Base-by-base conservation (phyloP, 2,888 invertebrate genomes). In the Leptogaster cylindrica region DNA sequence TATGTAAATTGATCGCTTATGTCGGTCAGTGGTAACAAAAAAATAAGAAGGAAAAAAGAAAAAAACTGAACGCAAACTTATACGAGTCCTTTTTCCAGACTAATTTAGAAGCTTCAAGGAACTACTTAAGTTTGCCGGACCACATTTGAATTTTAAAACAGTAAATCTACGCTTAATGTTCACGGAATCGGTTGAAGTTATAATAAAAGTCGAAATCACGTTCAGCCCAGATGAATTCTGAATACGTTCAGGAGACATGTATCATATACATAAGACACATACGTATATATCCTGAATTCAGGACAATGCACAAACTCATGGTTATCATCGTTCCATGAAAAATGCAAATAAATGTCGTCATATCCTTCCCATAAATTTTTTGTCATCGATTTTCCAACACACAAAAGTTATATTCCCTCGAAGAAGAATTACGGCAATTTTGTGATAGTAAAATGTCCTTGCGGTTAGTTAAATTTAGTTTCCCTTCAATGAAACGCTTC, bases 271-370 rank as follows among this genome's bases (percentile, higher is more conserved):
- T n/a, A n/a, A n/a, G n/a, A n/a, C n/a, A n/a, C n/a, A n/a, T n/a
- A n/a, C n/a, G n/a, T n/a, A n/a, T n/a, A n/a, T n/a, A n/a, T n/a
- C n/a, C n/a, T n/a, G n/a, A n/a, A n/a, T n/a, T n/a, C n/a, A n/a
- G 55, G 39, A 36, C 36, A 55, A 12, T 55, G 55, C 55, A 55
- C 61, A 61, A 27, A 55, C 27, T 25, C 25, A 61, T 14, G 44
- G 41, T 48, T 65, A 31, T 58, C 58, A 68, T 68, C 55, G 48
- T 52, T 65, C 50, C 51, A 44, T 48, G 65, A 33, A 65, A 68
- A 68, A 68, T 68, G 68, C 68, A 68, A 65, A 68, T 68, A 68
- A 68, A 68, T 65, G 68, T 68, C 68, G 55, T 65, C 68, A 68
- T 68, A 65, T 55, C 58, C 64, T 48, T 65, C 65, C 48, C 36